Evolutionary conservation across 2,113 vertebrate species (phyloP), one percentile per base, ranked within the genome.

Genomic region (Psilopsiagon aurifrons): DNA sequence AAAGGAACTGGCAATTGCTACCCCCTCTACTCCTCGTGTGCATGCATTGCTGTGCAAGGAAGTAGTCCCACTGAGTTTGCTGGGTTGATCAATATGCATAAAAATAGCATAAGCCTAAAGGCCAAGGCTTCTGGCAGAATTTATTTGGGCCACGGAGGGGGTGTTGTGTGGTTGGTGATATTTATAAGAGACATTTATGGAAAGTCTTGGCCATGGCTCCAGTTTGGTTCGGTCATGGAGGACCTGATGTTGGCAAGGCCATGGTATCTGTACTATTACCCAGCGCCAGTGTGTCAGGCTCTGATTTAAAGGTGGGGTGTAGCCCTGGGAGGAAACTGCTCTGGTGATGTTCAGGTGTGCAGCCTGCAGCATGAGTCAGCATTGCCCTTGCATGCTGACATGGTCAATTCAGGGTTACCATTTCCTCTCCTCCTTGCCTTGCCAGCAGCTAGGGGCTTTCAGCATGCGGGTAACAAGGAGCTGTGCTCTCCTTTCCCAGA

Each of bases 341-440:
- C 76, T 82, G 81, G 25, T 62, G 24, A 47, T 49, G 43, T n/a
- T 74, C 5, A 20, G 49, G 29, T 43, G 17, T 28, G 57, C 71
- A 76, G 62, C 55, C 66, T 39, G 83, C 62, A 22, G 66, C 1
- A 4, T 33, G 41, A 46, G 7, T 10, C 3, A 4, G 52, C 43
- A 8, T 9, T 35, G 27, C 54, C 27, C 24, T 73, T 1, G 1
- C 41, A 7, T 0, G 3, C 52, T 0, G 1, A 16, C 12, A 5
- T 1, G 7, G 29, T 25, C 9, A 3, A 2, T 18, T 5, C 22
- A 0, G 2, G 43, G 29, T 44, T 59, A 59, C 43, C 51, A 16
- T 11, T 2, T 2, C 18, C 18, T n/a, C 28, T 31, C 52, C 29
- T 64, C 35, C 55, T 57, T 29, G 37, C n/a, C 59, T 44, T 70